Base-by-base conservation (phyloP, 2,888 invertebrate species). In the Odontocolon sp. region DNA sequence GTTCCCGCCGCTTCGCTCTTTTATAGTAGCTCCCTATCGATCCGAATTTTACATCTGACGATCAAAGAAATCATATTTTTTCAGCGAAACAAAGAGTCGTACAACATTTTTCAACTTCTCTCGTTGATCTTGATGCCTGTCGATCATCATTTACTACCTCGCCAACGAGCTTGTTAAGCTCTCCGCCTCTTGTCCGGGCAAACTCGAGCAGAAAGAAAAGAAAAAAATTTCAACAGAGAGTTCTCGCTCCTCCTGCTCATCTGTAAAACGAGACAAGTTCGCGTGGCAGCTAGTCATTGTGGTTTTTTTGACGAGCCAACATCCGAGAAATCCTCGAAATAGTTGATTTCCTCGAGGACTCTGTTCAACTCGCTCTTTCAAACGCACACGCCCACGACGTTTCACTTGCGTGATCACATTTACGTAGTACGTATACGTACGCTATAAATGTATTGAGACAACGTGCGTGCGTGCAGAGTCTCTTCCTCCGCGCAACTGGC, bases 201-300 rank as follows among this genome's bases (percentile, higher is more conserved):
- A n/a, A n/a, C n/a, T n/a, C n/a, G 42, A 28, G 26, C 6, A 14
- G 26, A 50, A 16, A 45, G 21, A 26, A 23, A 33, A 57, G 36
- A 36, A 50, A 31, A 31, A 5, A 28, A 4, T 45, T 14, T 45
- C 11, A 18, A 28, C n/a, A n/a, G n/a, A 59, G 8, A 14, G 23
- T 3, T 50, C 57, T 50, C 28, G 33, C 21, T 8, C 2, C 4
- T 40, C 52, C 45, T 21, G 21, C 56, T 45, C 45, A 14, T 68
- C 57, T 50, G 38, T 23, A 59, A 59, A 64, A 64, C 16, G 36
- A 56, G 56, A 52, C 50, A 54, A 73, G 57, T 54, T 78, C 47
- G 78, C 74, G 78, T 74, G 74, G 70, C 50, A 74, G 47, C 33
- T 38, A 68, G 66, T 68, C 67, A 71, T 77, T 71, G 67, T 71